These are phyloP conservation scores for Macropus fuliginosus DNA, from an alignment of 2,797 vertebrate genomes.

Conservation along the genomic window DNA sequence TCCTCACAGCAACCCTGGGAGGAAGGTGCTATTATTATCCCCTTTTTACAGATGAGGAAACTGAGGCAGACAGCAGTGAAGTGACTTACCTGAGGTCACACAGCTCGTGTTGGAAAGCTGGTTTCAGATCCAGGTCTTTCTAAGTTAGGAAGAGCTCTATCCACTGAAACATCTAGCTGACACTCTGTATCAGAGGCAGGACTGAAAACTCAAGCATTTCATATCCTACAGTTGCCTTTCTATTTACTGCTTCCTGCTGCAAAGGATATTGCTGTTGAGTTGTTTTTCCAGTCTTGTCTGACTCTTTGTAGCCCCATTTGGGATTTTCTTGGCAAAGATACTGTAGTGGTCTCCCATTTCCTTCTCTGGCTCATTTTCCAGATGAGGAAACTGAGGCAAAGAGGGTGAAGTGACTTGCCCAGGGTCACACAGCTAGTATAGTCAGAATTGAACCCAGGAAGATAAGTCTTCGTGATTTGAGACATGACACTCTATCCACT, in stretches of 20 bases:
- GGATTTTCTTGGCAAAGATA: too few relatives aligned
- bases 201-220: not conserved
- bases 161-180: not conserved
- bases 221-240: not conserved
- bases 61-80: too few relatives aligned
- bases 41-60: too few relatives aligned
- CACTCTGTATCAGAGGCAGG: not conserved
- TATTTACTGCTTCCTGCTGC: conserved; percentile 4
- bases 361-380: not conserved
- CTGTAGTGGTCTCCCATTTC: too few relatives aligned
- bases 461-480: not conserved
- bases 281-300: too few relatives aligned
- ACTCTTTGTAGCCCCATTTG: too few relatives aligned
- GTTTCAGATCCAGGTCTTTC: not conserved
- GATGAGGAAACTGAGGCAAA: not conserved
- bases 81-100: too few relatives aligned
- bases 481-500: not conserved
- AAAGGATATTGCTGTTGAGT: not conserved
- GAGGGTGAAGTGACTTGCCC: not conserved
- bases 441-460: not conserved
- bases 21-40: too few relatives aligned
- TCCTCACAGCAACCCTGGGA: too few relatives aligned
- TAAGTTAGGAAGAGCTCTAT: not conserved
- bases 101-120: not conserved
- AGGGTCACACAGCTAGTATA: not conserved